Evolutionary conservation across 2,113 vertebrate genomes (phyloP).

Genomic region (Pseudorectes ferrugineus): DNA sequence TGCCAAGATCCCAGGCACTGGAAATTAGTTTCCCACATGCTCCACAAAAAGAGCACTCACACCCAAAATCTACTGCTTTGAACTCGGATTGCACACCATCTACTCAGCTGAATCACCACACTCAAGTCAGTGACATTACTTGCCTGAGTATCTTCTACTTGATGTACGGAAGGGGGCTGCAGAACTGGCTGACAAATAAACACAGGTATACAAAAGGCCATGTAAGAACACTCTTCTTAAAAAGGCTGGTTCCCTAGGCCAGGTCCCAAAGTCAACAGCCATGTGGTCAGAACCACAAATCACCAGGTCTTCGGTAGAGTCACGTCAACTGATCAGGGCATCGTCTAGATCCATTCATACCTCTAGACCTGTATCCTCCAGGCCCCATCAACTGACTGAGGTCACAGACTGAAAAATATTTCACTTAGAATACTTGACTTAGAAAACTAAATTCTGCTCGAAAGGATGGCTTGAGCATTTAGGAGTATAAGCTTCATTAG

Average conservation of each 20-base stretch:
- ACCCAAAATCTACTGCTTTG: background rate
- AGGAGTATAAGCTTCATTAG: background rate
- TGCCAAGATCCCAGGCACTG: background rate
- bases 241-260: background rate
- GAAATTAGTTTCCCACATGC: background rate
- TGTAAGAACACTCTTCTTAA: background rate
- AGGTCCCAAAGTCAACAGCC: background rate
- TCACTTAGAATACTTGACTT: background rate
- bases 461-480: background rate
- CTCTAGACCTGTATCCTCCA: background rate
- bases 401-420: background rate
- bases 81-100: background rate
- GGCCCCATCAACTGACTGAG: background rate
- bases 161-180: accelerated
- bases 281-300: background rate
- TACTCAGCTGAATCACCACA: background rate
- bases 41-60: background rate
- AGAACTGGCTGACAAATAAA: background rate
- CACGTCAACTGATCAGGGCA: background rate
- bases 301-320: accelerated
- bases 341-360: background rate
- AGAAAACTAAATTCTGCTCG: background rate
- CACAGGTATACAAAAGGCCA: background rate
- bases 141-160: background rate
- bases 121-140: background rate